Evolutionary conservation across 2,888 invertebrate species (phyloP).

Genomic region (Lasioglossum figueresi): DNA sequence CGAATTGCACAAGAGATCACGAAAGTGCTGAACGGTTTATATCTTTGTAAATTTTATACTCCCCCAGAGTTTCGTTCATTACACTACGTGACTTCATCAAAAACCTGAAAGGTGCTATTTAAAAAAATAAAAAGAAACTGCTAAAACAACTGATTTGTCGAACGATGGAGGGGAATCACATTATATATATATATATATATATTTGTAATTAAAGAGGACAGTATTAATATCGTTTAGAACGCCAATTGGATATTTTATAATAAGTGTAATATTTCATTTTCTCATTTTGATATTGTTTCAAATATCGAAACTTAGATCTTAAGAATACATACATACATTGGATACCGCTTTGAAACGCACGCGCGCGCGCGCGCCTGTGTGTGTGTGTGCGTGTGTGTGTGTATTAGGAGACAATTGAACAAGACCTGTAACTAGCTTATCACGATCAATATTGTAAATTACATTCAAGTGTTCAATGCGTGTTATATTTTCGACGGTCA

Average conservation of each 20-base stretch:
- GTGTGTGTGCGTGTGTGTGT: conserved; percentile 1
- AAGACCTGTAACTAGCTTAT: conserved; percentile 43
- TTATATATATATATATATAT: conserved; percentile 11
- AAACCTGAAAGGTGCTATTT: conserved; percentile 27
- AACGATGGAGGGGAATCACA: not conserved
- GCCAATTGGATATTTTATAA: conserved; percentile 37
- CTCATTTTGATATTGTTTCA: conserved; percentile 30
- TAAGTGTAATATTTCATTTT: conserved; percentile 43
- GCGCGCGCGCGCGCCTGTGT: not conserved
- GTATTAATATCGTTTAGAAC: conserved; percentile 53
- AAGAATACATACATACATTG: conserved; percentile 16
- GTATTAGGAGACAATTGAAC: conserved; percentile 23
- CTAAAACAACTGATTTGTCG: conserved; percentile 21
- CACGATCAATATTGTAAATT: conserved; percentile 44
- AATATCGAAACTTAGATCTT: conserved; percentile 24
- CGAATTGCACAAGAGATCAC: not conserved
- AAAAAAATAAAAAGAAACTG: not conserved
- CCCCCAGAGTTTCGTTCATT: conserved; percentile 25
- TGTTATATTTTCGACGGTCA: conserved; percentile 48
- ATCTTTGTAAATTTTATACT: conserved; percentile 46
- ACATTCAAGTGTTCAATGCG: conserved; percentile 42
- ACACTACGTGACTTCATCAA: not conserved
- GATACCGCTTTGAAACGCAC: conserved; percentile 15
- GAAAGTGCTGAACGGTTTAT: conserved; percentile 25
- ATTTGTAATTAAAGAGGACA: conserved; percentile 37